phyloP scores from a whole-genome alignment of 2,888 invertebrate species.

The Melanophora roralis region DNA sequence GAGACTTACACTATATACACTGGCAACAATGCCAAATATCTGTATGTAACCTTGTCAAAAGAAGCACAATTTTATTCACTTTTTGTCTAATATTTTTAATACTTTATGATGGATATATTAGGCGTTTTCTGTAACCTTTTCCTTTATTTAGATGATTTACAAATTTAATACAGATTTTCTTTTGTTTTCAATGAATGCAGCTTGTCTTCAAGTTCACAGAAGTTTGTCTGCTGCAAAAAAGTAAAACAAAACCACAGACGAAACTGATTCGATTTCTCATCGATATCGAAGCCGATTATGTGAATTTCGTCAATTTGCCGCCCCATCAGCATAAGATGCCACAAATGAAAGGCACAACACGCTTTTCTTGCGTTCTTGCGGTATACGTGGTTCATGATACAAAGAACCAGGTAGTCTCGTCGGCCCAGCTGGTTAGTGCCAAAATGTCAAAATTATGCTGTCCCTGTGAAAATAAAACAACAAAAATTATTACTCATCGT shows the following conservation, averaged over 20 bases:
- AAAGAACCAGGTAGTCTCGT: background rate
- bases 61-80: constrained; percentile 21
- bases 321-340: too few relatives aligned
- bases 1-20: constrained; percentile 17
- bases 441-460: too few relatives aligned
- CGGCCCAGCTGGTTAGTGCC: too few relatives aligned
- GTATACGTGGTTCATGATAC: background rate
- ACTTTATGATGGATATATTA: background rate
- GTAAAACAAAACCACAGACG: too few relatives aligned
- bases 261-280: constrained; percentile 41
- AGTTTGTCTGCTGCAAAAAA: constrained; percentile 51
- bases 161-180: background rate
- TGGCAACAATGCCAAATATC: constrained; percentile 59
- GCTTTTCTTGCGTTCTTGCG: too few relatives aligned
- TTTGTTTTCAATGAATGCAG: background rate
- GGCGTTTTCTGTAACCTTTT: background rate
- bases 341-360: too few relatives aligned
- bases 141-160: background rate
- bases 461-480: too few relatives aligned
- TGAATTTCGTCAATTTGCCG: too few relatives aligned
- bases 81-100: constrained; percentile 12
- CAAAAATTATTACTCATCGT: too few relatives aligned
- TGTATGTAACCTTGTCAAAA: constrained; percentile 58
- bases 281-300: background rate
- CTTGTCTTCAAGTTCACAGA: constrained; percentile 57